Evolutionary conservation across 2,888 invertebrate species (phyloP), one percentile per base, ranked within the genome.

Genomic region (Tipula unca): DNA sequence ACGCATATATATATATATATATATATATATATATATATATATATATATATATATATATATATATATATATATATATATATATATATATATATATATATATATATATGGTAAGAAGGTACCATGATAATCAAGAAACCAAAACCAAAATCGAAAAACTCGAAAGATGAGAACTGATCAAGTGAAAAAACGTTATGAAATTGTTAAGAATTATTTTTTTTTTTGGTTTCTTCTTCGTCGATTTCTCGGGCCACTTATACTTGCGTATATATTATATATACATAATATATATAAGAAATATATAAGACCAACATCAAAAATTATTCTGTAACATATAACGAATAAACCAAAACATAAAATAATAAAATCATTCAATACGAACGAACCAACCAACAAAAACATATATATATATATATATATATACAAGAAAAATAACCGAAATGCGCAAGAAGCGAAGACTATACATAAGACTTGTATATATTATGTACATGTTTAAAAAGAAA

Each of bases 141-240:
- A 42, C 42, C 42, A n/a, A 42, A 39, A 39, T 10, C 69, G 25
- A 69, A 25, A 69, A 69, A 69, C 25, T 69, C 69, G 69, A 69
- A 69, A 69, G 69, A 69, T 69, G 69, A 69, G 69, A 69, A 69
- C 69, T 10, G 69, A 69, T 69, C 69, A 69, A 69, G 69, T 69
- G 69, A 69, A 69, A 69, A 69, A 69, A 69, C 69, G 69, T 69
- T 69, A 69, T 69, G 69, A 69, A 69, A 69, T 69, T 69, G 69
- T 69, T 25, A 48, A 48, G 48, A 48, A 48, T 48, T 48, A n/a
- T 48, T 32, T 32, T 32, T 32, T 32, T 32, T 32, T 17, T 48
- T 69, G 69, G 69, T 69, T 69, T 69, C 69, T 69, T 69, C 69
- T 69, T 69, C 69, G 25, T 69, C 13, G 69, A 69, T 14, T 69